These are phyloP conservation scores for Nowickia ferox DNA, from an alignment of 2,888 invertebrate species.

Conservation along the genomic window DNA sequence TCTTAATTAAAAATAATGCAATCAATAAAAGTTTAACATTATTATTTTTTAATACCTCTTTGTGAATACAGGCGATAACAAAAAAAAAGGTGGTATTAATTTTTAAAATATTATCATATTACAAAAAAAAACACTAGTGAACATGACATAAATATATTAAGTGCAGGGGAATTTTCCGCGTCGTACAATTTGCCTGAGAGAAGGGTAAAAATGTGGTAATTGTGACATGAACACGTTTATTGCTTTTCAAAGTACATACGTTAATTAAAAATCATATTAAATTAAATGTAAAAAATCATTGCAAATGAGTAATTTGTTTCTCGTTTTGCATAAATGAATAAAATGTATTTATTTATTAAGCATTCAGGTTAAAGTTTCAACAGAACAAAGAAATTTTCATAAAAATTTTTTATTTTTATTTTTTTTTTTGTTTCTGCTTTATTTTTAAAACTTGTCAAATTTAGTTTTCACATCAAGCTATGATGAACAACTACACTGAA, in stretches of 20 bases:
- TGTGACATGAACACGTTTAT: constrained; percentile 55
- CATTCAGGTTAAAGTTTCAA: constrained; percentile 32
- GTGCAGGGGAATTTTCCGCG: neutral
- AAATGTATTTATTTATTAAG: constrained; percentile 36
- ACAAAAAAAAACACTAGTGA: neutral
- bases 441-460: too few species aligned
- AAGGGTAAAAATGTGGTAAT: neutral
- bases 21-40: neutral
- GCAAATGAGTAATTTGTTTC: constrained; percentile 26
- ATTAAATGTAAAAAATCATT: constrained; percentile 8
- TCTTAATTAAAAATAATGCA: neutral
- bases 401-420: neutral
- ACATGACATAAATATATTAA: constrained; percentile 8
- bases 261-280: constrained; percentile 51
- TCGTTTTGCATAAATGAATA: constrained; percentile 4
- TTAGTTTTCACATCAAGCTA: too few species aligned
- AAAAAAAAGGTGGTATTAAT: constrained; percentile 31
- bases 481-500: too few species aligned
- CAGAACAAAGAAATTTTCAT: constrained; percentile 7
- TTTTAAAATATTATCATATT: constrained; percentile 34
- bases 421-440: too few species aligned
- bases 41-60: constrained; percentile 7
- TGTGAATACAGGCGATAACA: constrained; percentile 12
- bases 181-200: constrained; percentile 1
- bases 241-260: constrained; percentile 45